These are phyloP conservation scores for Eidolon helvum DNA, from an alignment of 2,113 vertebrate genomes.

Conservation along the genomic window DNA sequence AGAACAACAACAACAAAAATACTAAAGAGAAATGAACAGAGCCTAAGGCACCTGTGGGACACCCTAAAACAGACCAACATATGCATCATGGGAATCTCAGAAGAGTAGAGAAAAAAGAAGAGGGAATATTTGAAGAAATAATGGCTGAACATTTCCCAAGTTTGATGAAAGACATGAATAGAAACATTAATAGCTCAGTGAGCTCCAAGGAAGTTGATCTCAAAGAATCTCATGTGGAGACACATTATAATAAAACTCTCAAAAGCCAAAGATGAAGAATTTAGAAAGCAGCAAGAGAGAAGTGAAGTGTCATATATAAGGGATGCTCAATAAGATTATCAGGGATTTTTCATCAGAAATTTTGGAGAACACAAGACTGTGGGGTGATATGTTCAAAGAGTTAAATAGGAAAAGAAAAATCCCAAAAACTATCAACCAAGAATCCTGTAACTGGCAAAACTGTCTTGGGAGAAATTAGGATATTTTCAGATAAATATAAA, in stretches of 20 bases:
- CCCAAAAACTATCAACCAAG: too few species aligned
- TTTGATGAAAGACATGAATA: neutral
- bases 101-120: neutral
- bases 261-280: too few species aligned
- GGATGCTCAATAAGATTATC: neutral
- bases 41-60: neutral
- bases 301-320: neutral
- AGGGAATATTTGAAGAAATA: neutral
- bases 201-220: neutral
- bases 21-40: neutral
- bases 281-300: neutral
- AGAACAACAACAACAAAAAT: neutral
- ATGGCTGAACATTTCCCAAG: neutral
- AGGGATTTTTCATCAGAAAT: neutral
- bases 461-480: too few species aligned
- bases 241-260: too few species aligned
- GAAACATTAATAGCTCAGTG: neutral
- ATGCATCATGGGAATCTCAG: neutral
- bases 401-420: too few species aligned
- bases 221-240: neutral
- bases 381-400: too few species aligned
- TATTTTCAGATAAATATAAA: too few species aligned
- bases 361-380: neutral
- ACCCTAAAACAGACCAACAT: neutral
- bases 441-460: too few species aligned